phyloP scores from a whole-genome alignment of 2,797 vertebrate species.

The Pseudochirops cupreus region DNA sequence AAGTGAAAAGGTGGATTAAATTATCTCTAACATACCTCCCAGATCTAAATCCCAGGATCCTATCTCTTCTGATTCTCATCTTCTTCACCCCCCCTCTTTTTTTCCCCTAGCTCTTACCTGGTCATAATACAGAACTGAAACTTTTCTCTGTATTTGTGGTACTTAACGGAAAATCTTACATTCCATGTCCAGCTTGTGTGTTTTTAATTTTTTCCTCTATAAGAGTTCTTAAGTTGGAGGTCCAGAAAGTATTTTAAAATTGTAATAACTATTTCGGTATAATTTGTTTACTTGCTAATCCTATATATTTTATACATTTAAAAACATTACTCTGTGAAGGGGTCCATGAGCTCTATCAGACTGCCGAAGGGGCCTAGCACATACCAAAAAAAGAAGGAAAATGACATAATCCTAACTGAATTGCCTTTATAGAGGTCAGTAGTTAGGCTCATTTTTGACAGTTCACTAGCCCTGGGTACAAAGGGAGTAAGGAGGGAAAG shows the following conservation, averaged over 20 bases:
- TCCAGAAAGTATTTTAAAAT: not conserved
- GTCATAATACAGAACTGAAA: conserved; percentile 19
- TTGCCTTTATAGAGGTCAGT: not conserved
- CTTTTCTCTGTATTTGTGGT: conserved; percentile 26
- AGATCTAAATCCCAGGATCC: not conserved
- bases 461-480: not conserved
- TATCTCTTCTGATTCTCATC: conserved; percentile 4
- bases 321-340: not conserved
- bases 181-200: not conserved
- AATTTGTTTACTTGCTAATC: conserved; percentile 21
- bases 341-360: not conserved
- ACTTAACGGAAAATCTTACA: not conserved
- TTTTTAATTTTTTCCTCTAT: not conserved
- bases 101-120: conserved; percentile 17
- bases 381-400: not conserved
- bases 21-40: not conserved
- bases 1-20: not conserved
- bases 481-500: not conserved
- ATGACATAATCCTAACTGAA: not conserved
- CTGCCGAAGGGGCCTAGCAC: not conserved
- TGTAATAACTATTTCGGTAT: not conserved
- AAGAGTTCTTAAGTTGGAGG: not conserved
- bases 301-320: conserved; percentile 7
- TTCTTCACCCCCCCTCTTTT: conserved; percentile 13
- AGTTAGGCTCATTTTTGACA: not conserved